Conservation (phyloP, 2,797 vertebrate species). For the Todus mexicanus region DNA sequence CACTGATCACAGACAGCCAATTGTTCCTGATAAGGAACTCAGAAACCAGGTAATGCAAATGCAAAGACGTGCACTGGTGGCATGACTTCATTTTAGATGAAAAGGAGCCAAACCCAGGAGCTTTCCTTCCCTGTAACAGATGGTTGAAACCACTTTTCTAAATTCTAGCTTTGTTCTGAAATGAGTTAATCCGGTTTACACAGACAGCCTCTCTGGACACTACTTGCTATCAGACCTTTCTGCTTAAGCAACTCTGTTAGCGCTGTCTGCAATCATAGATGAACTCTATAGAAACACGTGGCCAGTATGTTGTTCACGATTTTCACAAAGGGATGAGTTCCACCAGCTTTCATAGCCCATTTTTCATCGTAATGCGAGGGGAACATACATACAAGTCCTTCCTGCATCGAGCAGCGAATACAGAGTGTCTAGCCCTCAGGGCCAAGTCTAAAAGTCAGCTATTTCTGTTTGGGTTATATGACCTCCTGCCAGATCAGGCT, state of each 20-base stretch:
- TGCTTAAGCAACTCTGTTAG: background rate
- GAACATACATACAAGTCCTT: background rate
- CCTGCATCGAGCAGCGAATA: background rate
- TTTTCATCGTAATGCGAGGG: background rate
- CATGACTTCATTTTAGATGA: background rate
- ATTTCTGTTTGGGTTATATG: background rate
- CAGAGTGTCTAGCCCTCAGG: background rate
- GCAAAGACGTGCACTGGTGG: background rate
- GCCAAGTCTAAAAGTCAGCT: background rate
- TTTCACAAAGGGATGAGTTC: background rate
- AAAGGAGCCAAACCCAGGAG: background rate
- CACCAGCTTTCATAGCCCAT: background rate
- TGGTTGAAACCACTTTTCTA: background rate
- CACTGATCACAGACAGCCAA: background rate
- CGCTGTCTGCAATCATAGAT: background rate
- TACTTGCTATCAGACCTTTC: background rate
- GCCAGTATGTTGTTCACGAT: background rate
- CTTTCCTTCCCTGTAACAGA: background rate
- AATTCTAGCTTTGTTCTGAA: background rate
- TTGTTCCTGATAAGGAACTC: background rate
- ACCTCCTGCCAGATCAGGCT: background rate
- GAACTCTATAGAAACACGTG: background rate
- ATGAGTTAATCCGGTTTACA: background rate
- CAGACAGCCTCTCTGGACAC: background rate
- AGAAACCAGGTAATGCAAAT: rapidly evolving